Evolutionary conservation across 1,140 invertebrate genomes (phyloP), one percentile per base, ranked within the genome.

Genomic region (Trichogramma pretiosum): DNA sequence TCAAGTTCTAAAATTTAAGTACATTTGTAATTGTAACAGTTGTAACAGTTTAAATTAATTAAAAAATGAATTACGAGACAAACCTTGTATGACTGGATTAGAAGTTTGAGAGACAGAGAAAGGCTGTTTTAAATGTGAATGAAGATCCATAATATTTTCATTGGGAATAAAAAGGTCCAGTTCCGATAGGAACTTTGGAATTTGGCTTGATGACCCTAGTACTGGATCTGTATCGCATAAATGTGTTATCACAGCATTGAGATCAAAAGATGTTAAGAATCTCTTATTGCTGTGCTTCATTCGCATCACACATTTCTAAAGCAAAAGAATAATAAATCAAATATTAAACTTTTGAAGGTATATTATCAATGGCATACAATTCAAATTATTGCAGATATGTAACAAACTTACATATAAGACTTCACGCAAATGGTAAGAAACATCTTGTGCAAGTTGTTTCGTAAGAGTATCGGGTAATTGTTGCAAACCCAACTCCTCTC

Each of bases 241-340:
- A 56, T 60, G 68, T 9, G 67, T 64, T 13, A 72, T 61, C 5
- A 71, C 70, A 34, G 65, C 54, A 37, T 72, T 72, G 4, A 72
- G 65, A 50, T 72, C 68, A 3, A 21, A 51, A 0, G 67, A 62
- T 1, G 63, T 70, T 3, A 72, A 28, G 23, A 65, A 62, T 56
- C 54, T 58, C 42, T 63, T 54, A 56, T 64, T 69, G 40, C 67
- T 71, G 17, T 72, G 67, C 44, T 60, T 63, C n/a, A 72, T 48
- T 54, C 68, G 68, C 11, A 62, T 70, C 7, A 67, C 61, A 44
- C 69, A 72, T 70, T 72, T 71, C 68, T 72, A 17, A 16, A 61
- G 37, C n/a, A 34, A 36, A 33, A 11, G n/a, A n/a, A 54, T 21
- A 3, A 26, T 5, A 14, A 18, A 14, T 38, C 23, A 26, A 35